phyloP scores from a whole-genome alignment of 2,888 invertebrate genomes.

The Cerceris rybyensis region DNA sequence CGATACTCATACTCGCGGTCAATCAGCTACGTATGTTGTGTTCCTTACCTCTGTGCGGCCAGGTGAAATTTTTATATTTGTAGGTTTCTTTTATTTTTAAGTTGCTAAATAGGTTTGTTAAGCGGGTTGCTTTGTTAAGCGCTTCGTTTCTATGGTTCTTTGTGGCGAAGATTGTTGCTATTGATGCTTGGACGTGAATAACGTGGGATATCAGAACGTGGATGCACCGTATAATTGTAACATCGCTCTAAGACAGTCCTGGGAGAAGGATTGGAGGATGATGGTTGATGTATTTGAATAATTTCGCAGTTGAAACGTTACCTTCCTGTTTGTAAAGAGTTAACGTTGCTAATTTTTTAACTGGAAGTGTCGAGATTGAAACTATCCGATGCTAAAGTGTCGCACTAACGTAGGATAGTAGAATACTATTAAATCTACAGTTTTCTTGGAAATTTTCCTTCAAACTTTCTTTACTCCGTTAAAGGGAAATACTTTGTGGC shows the following conservation, averaged over 20 bases:
- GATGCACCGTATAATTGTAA: too few relatives aligned
- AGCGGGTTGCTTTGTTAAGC: not conserved
- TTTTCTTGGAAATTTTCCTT: slow-evolving; percentile 34
- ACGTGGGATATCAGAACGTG: not conserved
- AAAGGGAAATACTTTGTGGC: not conserved
- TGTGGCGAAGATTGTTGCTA: too few relatives aligned
- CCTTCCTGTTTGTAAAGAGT: too few relatives aligned
- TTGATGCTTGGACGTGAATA: too few relatives aligned
- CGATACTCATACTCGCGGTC: not conserved
- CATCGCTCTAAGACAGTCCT: too few relatives aligned
- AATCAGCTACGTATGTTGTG: not conserved
- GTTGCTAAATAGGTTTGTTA: not conserved
- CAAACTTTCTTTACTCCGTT: not conserved
- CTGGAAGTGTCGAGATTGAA: not conserved
- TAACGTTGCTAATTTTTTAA: too few relatives aligned
- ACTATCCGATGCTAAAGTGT: not conserved
- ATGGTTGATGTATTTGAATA: too few relatives aligned
- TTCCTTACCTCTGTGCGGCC: not conserved
- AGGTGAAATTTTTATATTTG: not conserved
- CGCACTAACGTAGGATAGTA: not conserved
- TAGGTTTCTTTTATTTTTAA: not conserved
- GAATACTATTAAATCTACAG: not conserved
- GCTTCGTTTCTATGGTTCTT: too few relatives aligned
- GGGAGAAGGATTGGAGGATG: not conserved
- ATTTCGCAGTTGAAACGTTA: too few relatives aligned